Evolutionary conservation across 2,797 vertebrate genomes (phyloP).

Genomic region (Naso thynnoides): DNA sequence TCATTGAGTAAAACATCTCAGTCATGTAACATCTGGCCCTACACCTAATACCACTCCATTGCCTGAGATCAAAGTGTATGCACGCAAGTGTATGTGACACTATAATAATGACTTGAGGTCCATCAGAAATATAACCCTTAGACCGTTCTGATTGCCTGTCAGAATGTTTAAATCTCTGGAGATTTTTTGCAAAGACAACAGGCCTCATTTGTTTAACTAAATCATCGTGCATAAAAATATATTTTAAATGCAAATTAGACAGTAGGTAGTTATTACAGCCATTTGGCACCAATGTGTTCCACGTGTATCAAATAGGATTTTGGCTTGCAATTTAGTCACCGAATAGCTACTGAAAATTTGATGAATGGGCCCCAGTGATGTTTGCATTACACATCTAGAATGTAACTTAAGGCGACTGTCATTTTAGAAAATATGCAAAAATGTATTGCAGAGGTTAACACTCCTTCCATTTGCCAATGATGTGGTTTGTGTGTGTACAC

Average conservation of each 20-base stretch:
- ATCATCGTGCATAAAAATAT: constrained; percentile 29
- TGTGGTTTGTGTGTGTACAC: neutral
- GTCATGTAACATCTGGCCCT: constrained; percentile 47
- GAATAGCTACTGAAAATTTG: constrained; percentile 18
- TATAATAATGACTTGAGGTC: constrained; percentile 36
- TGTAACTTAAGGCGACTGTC: constrained; percentile 24
- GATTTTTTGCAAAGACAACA: constrained; percentile 29
- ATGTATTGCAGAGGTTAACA: constrained; percentile 17
- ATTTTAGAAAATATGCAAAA: constrained; percentile 25
- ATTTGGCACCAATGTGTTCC: constrained; percentile 39
- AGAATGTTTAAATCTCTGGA: constrained; percentile 26
- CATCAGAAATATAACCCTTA: constrained; percentile 22
- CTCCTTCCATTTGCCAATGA: constrained; percentile 7
- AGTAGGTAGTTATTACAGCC: constrained; percentile 31
- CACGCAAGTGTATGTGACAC: constrained; percentile 12
- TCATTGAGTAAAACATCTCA: constrained; percentile 52
- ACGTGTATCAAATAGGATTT: constrained; percentile 28
- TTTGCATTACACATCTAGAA: neutral
- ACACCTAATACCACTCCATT: constrained; percentile 35
- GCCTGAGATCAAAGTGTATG: constrained; percentile 43
- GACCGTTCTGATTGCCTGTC: constrained; percentile 25
- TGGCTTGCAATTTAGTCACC: constrained; percentile 13
- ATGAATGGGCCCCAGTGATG: constrained; percentile 2
- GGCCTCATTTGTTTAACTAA: constrained; percentile 34
- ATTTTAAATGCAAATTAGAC: constrained; percentile 53